Base-by-base conservation (phyloP, 2,888 invertebrate species). In the Imbricaverruca yamaguchii region DNA sequence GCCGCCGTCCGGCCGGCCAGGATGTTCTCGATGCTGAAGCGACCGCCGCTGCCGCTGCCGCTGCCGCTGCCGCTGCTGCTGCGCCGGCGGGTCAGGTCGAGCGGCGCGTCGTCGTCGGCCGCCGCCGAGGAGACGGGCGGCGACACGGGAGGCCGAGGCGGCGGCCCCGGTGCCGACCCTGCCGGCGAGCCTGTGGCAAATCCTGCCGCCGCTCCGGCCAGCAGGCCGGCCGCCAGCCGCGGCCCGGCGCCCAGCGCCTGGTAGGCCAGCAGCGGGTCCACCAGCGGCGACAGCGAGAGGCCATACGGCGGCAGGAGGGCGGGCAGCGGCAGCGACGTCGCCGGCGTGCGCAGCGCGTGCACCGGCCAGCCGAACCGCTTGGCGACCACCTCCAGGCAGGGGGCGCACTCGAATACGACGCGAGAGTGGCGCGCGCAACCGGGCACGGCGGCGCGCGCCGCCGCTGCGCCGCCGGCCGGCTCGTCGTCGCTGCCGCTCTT, bases 11-110 rank as follows among this genome's bases (percentile, higher is more conserved):
- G 21, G 0, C 77, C 57, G 6, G 79, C 56, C n/a, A 79, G 57
- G 23, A 79, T 79, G 79, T 59, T 79, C 23, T 56, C 79, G 57
- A 79, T 79, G 57, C 79, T 79, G 25, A 79, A 79, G 57, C n/a
- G n/a, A 15, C 57, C 57, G 11, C 57, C 13, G 57, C 23, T 39
- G 55, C n/a, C n/a, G 18, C 21, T 21, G 56, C 21, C 10, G 53
- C n/a, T 12, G 57, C 23, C 9, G n/a, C 10, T 3, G 56, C 56
- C 25, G 56, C 23, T n/a, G 23, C n/a, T 8, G 23, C n/a, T n/a
- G 77, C 21, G 77, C 10, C 53, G 77, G 3, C 77, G 69, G 21
- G 74, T 74, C 9, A 74, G 74, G 21, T 74, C 74, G 21, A 74
- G 55, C 1, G 74, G 74, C 10, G 74, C 74, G 0, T 74, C 74